Conservation (phyloP, 2,888 invertebrate genomes). For the Harmothoe impar region DNA sequence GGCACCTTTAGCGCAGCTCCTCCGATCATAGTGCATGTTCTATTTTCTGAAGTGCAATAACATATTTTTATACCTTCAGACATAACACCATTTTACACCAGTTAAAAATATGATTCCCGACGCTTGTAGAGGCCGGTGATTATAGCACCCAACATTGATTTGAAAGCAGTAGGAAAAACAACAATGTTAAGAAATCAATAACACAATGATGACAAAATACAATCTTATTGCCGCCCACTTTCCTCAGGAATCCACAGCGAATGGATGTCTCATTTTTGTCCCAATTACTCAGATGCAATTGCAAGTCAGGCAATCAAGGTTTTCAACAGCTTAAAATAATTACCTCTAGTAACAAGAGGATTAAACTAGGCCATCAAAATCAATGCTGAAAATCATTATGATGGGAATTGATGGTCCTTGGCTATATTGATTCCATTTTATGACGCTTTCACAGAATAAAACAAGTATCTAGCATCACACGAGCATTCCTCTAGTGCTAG, state of each 20-base stretch:
- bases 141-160: no score
- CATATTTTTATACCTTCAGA: no score
- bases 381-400: constrained; percentile 2
- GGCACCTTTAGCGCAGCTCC: no score
- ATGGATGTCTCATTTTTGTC: background rate
- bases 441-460: background rate
- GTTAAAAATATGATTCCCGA: no score
- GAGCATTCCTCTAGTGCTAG: background rate
- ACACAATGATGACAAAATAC: no score
- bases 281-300: constrained; percentile 11
- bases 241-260: background rate
- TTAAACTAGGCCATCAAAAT: background rate
- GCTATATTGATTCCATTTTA: constrained; percentile 29
- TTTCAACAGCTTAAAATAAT: constrained; percentile 12
- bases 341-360: background rate
- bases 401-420: background rate
- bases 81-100: no score
- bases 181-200: no score
- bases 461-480: background rate
- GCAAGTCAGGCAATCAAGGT: background rate
- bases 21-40: no score
- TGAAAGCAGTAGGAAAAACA: no score
- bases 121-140: no score
- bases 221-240: background rate
- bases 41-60: no score